Evolutionary conservation across 2,888 invertebrate genomes (phyloP), one percentile per base, ranked within the genome.

Genomic region (Podabrus alpinus): DNA sequence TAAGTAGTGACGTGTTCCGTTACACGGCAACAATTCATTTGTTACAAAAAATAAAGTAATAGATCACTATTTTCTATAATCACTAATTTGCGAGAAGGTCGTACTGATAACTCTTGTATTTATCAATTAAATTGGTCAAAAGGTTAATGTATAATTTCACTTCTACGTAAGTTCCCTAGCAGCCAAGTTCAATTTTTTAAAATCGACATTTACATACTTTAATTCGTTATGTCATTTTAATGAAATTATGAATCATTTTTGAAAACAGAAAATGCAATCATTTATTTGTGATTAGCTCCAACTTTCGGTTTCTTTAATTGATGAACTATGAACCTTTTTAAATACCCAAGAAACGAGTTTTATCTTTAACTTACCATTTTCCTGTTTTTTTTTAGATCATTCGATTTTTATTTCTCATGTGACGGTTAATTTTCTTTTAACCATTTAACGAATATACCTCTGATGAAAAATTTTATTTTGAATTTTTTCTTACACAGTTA

Each of bases 91-190:
- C 45, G 45, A 64, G 19, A 64, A 64, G 62, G 62, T 19, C 62
- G 21, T 15, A 19, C 21, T 64, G 62, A 64, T 64, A 64, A 64
- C 15, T 64, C n/a, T n/a, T 64, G 62, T 64, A 19, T 21, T 21
- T 19, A 64, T 64, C 62, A 64, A 64, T 64, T 64, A 64, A 64
- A 19, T 64, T 13, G 19, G 62, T 64, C 62, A 64, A 64, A 64
- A 64, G 62, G 62, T 64, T 64, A 64, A 64, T 64, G 15, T 21
- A 19, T 19, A 64, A 64, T 19, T 64, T 16, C 2, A 64, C n/a
- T 64, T 45, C n/a, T 45, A n/a, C 7, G 45, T 45, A 45, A 45
- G 45, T 9, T n/a, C n/a, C 45, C 2, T n/a, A n/a, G 45, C 7
- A 45, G 7, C 45, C 45, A 45, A 45, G n/a, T 45, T 45, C 45